These are phyloP conservation scores for Drosophila suboccidentalis DNA, from an alignment of 2,888 invertebrate genomes.

Conservation along the genomic window DNA sequence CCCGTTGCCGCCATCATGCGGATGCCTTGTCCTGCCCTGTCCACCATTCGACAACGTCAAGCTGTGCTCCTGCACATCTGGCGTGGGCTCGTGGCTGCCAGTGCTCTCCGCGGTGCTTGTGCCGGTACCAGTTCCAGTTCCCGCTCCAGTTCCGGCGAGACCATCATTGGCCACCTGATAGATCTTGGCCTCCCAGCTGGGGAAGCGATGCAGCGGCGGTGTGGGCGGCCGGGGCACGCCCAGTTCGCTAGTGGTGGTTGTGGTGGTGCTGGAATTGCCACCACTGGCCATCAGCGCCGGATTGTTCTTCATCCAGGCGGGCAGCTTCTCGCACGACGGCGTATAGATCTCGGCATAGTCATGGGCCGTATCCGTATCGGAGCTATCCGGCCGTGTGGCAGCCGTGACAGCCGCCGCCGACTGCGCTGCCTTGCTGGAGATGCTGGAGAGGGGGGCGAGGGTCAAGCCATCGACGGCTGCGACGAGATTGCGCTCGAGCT, in stretches of 20 bases:
- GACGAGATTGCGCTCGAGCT: constrained; percentile 87
- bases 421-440: constrained; percentile 72
- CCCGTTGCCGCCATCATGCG: constrained; percentile 81
- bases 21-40: constrained; percentile 37
- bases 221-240: constrained; percentile 90
- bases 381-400: constrained; percentile 86
- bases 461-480: constrained; percentile 87
- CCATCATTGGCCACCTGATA: constrained; percentile 93
- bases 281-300: constrained; percentile 86
- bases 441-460: constrained; percentile 86
- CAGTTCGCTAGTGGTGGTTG: constrained; percentile 82
- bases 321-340: constrained; percentile 92
- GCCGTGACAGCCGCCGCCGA: constrained; percentile 18
- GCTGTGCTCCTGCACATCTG: constrained; percentile 62
- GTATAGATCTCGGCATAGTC: constrained; percentile 98
- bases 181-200: constrained; percentile 98
- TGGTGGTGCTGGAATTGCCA: constrained; percentile 87
- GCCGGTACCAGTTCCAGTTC: constrained; percentile 22
- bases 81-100: constrained; percentile 57
- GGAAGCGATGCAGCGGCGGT: constrained; percentile 95
- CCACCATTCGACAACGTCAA: constrained; percentile 70
- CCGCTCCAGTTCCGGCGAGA: constrained; percentile 82
- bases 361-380: constrained; percentile 89
- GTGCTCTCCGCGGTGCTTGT: constrained; percentile 59
- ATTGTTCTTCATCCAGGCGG: constrained; percentile 87